A percentile compares a stretch with the other conserved stretches of the same genome.
Evolutionary conservation across 2,888 invertebrate species (phyloP).

Genomic region (Corbicula japonica): DNA sequence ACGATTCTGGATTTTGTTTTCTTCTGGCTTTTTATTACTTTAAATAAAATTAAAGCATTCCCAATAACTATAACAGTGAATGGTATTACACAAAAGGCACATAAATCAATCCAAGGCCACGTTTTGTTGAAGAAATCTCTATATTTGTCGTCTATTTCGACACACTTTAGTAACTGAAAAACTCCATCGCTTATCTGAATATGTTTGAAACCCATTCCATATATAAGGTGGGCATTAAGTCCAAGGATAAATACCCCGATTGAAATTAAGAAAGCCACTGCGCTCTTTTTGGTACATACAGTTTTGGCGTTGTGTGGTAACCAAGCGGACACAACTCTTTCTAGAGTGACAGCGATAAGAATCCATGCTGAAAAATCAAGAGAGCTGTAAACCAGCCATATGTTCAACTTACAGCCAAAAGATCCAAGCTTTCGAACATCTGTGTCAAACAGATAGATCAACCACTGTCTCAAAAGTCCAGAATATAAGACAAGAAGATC

Average conservation of each 20-base stretch:
- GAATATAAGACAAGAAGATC: constrained; percentile 78
- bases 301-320: constrained; percentile 73
- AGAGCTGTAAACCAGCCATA: constrained; percentile 76
- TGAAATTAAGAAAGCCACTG: constrained; percentile 51
- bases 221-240: constrained; percentile 74
- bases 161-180: constrained; percentile 53
- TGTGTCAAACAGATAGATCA: constrained; percentile 52
- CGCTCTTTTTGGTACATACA: constrained; percentile 65
- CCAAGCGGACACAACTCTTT: constrained; percentile 78
- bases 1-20: constrained; percentile 39
- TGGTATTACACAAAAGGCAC: constrained; percentile 77
- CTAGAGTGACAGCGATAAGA: constrained; percentile 79
- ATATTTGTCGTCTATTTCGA: constrained; percentile 52
- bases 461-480: constrained; percentile 77
- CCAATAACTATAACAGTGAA: constrained; percentile 74
- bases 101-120: constrained; percentile 83
- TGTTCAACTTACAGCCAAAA: constrained; percentile 73
- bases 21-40: constrained; percentile 65
- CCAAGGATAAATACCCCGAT: constrained; percentile 60
- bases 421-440: constrained; percentile 70
- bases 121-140: constrained; percentile 52
- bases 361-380: constrained; percentile 81
- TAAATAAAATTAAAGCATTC: constrained; percentile 75
- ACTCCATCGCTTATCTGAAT: background rate
- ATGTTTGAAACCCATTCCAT: constrained; percentile 61